A percentile compares a stretch with the other conserved stretches of the same genome.
These are phyloP conservation scores for Melinaea menophilus DNA, from an alignment of 2,888 invertebrate genomes.

Conservation along the genomic window DNA sequence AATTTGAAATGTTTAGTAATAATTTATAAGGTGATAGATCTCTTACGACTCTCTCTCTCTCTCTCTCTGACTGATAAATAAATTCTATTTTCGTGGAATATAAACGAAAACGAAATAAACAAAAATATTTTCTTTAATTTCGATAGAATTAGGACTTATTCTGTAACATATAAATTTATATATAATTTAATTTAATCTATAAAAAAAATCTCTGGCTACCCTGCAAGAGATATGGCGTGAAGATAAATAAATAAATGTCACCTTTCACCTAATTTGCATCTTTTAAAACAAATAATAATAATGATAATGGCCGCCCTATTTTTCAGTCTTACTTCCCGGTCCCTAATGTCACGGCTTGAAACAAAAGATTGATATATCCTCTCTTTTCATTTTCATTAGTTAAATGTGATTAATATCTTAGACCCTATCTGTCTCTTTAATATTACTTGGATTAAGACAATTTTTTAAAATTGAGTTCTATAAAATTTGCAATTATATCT, in stretches of 20 bases:
- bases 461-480: no score
- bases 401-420: conserved; percentile 60
- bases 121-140: no score
- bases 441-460: not conserved
- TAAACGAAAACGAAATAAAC: no score
- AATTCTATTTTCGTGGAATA: no score
- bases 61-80: no score
- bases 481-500: no score
- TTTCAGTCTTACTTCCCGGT: conserved; percentile 65
- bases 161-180: no score
- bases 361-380: conserved; percentile 73
- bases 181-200: not conserved
- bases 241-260: not conserved
- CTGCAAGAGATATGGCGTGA: no score
- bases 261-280: conserved; percentile 24
- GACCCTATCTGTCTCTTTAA: conserved; percentile 39
- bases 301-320: conserved; percentile 63
- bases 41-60: conserved; percentile 11
- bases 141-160: no score
- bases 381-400: conserved; percentile 71
- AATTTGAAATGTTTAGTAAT: conserved; percentile 61
- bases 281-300: conserved; percentile 65
- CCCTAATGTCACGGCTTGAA: conserved; percentile 48
- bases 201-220: no score
- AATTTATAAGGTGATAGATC: conserved; percentile 40